phyloP scores from a whole-genome alignment of 2,113 vertebrate genomes.

The Eulemur rufifrons region DNA sequence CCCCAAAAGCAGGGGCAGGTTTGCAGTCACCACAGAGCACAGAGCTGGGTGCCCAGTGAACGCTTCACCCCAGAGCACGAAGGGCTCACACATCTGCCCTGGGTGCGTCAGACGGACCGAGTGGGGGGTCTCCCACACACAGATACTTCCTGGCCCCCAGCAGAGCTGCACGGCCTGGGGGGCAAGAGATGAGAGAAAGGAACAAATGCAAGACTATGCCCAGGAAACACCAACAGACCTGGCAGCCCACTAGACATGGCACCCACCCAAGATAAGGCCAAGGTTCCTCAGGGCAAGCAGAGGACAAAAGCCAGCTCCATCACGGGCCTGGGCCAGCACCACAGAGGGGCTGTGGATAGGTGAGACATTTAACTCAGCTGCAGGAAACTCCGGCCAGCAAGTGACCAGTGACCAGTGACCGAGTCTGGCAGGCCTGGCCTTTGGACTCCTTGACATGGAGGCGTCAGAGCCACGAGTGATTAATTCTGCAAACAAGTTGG shows the following conservation, averaged over 20 bases:
- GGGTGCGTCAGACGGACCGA: not conserved
- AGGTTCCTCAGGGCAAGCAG: not conserved
- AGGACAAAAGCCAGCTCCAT: not conserved
- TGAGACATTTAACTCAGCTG: not conserved
- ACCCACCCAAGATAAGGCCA: not conserved
- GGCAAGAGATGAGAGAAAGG: not conserved
- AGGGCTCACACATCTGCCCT: accelerated
- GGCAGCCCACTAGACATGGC: not conserved
- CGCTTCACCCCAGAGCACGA: not conserved
- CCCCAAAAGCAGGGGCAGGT: not conserved
- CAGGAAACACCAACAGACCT: not conserved
- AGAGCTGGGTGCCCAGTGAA: not conserved
- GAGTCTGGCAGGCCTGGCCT: not conserved
- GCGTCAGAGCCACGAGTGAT: not conserved
- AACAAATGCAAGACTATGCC: not conserved
- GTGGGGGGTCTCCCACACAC: not conserved
- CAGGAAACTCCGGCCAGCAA: not conserved
- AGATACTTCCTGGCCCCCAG: not conserved
- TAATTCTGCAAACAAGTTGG: not conserved
- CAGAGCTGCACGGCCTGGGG: accelerated
- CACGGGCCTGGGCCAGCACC: not conserved
- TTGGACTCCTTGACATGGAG: not conserved
- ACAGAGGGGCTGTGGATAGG: not conserved
- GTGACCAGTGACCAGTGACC: not conserved
- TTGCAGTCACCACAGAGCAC: not conserved